Evolutionary conservation across 2,113 vertebrate species (phyloP), one percentile per base, ranked within the genome.

Genomic region (Pagrus major): DNA sequence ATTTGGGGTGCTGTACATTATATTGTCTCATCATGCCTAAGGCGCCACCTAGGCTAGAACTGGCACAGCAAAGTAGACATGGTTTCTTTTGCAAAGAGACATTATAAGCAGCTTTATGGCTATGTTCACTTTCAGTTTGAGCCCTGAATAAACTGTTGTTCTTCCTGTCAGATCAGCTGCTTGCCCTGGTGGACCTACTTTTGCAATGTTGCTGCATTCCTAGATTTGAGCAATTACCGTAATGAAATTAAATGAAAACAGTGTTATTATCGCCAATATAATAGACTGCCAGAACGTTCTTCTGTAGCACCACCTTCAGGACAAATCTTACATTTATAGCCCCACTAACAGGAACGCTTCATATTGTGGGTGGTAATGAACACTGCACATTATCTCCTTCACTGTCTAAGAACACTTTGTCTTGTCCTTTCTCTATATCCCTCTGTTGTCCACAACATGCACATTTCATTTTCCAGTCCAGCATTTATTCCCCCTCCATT

Each of bases 401-500:
- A 20, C 54, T 67, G 68, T 61, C 42, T 75, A 21, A 66, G 49
- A 71, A 42, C 23, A 44, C 25, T 83, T 75, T 81, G 69, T 79
- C 35, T 20, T 44, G 42, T 54, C 49, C 29, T 52, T 25, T 33
- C n/a, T 70, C 37, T 49, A 14, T 39, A 49, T 82, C 42, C 54
- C 65, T 83, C 76, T 72, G 37, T 71, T 77, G 68, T 70, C 74
- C 55, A 74, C 75, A 20, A 68, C 11, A 58, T 21, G 61, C 27
- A 52, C 76, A 35, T 59, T 55, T 39, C 67, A 64, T 29, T 66
- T 52, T 76, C 23, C 46, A n/a, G 12, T 55, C 14, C 25, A 23
- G 27, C 27, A 71, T 81, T 78, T 69, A 49, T 76, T 49, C 72
- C 73, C 61, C 71, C 56, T 60, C 68, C 56, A 66, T 85, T 77